These are phyloP conservation scores for Anas platyrhynchos DNA, from an alignment of 2,113 vertebrate species.

Conservation along the genomic window DNA sequence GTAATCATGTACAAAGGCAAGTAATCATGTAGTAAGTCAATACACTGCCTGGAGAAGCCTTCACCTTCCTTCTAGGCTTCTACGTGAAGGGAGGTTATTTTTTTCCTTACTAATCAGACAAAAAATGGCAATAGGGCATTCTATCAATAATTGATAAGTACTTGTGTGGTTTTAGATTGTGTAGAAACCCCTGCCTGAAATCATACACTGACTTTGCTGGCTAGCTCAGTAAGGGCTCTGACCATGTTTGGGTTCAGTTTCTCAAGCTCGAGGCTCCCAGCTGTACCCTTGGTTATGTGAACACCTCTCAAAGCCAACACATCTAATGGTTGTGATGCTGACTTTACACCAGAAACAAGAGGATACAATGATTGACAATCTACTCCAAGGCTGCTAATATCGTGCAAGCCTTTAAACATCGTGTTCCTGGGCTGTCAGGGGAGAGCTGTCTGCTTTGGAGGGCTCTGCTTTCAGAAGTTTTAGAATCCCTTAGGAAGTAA, in stretches of 20 bases:
- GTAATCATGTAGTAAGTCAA: not conserved
- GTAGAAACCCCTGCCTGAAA: too few relatives aligned
- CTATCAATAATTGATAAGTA: not conserved
- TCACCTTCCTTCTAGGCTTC: not conserved
- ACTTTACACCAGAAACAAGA: accelerated
- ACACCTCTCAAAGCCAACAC: not conserved
- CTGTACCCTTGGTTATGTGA: accelerated
- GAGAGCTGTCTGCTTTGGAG: not conserved
- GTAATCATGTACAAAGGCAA: too few relatives aligned
- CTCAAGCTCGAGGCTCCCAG: not conserved
- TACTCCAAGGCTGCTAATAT: not conserved
- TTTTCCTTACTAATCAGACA: too few relatives aligned
- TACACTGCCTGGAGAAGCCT: not conserved
- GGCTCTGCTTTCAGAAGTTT: not conserved
- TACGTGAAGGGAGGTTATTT: not conserved
- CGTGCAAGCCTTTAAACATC: not conserved
- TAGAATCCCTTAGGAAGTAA: not conserved
- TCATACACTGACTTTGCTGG: not conserved
- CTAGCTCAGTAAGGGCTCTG: not conserved
- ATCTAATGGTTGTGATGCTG: accelerated
- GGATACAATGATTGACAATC: accelerated
- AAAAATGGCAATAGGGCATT: too few relatives aligned
- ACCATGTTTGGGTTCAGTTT: not conserved
- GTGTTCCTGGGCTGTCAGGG: not conserved
- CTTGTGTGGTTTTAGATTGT: not conserved